Evolutionary conservation across 2,797 vertebrate genomes (phyloP).

Genomic region (Selene dorsalis): DNA sequence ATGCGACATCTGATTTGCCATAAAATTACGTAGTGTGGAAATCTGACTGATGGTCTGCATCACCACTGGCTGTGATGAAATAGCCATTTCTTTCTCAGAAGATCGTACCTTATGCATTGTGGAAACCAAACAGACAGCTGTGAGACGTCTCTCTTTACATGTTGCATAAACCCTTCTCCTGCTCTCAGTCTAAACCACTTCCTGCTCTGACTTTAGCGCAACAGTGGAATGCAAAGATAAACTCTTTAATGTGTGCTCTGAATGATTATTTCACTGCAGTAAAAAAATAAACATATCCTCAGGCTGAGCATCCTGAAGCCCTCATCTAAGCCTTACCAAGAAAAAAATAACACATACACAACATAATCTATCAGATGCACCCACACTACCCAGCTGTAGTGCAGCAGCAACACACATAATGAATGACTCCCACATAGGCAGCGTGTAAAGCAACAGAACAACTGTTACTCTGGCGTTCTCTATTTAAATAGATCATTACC

Average conservation of each 20-base stretch:
- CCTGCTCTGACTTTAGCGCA: slow-evolving; percentile 57
- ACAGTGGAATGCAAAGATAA: slow-evolving; percentile 36
- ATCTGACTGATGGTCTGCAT: neutral
- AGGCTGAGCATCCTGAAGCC: slow-evolving; percentile 10
- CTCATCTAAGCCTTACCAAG: slow-evolving; percentile 9
- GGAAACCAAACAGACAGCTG: slow-evolving; percentile 59
- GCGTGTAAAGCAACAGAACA: slow-evolving; percentile 24
- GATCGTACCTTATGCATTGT: neutral
- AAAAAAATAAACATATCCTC: slow-evolving; percentile 24
- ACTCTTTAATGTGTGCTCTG: slow-evolving; percentile 20
- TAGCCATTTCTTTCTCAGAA: neutral
- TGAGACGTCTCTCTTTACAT: slow-evolving; percentile 10
- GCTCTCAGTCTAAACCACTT: slow-evolving; percentile 57
- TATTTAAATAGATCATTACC: slow-evolving; percentile 8
- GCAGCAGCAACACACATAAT: slow-evolving; percentile 17
- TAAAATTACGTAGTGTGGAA: neutral
- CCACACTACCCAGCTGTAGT: neutral
- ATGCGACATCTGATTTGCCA: slow-evolving; percentile 1
- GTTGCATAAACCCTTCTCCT: slow-evolving; percentile 17
- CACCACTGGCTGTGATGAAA: neutral
- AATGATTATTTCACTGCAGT: slow-evolving; percentile 31
- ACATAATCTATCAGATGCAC: slow-evolving; percentile 8
- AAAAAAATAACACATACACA: slow-evolving; percentile 4
- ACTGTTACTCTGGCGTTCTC: slow-evolving; percentile 7
- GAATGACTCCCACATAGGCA: slow-evolving; percentile 7